These are phyloP conservation scores for Cossypha caffra DNA, from an alignment of 2,797 vertebrate species.

Conservation along the genomic window DNA sequence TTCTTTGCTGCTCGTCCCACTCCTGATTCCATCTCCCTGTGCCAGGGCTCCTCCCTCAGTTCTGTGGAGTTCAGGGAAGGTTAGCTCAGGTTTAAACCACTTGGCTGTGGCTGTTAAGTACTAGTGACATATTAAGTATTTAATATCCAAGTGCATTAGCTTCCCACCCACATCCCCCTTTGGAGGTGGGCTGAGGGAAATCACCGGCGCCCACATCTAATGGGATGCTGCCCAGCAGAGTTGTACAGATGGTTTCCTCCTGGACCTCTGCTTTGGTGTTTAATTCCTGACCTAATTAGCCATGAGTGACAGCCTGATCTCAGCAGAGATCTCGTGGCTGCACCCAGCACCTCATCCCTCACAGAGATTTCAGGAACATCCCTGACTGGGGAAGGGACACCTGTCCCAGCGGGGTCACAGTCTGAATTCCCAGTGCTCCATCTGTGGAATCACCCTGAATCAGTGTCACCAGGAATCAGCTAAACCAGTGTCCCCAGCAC, in stretches of 20 bases:
- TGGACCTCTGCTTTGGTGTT: not conserved
- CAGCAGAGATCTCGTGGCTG: not conserved
- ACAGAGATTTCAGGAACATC: fast-evolving
- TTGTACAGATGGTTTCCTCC: not conserved
- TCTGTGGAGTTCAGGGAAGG: not conserved
- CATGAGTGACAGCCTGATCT: fast-evolving
- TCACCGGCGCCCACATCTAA: not conserved
- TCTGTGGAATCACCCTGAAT: fast-evolving
- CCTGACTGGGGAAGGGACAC: not conserved
- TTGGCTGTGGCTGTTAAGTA: not conserved
- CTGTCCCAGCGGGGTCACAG: fast-evolving
- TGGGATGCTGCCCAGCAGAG: not conserved
- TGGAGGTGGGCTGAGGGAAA: not conserved
- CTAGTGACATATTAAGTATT: not conserved
- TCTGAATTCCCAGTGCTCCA: fast-evolving
- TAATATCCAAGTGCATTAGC: constrained; percentile 17
- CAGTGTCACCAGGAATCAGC: too few species aligned
- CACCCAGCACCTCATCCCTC: not conserved
- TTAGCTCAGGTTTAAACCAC: not conserved
- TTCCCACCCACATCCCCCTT: constrained; percentile 7
- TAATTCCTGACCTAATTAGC: not conserved
- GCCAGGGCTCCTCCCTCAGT: not conserved
- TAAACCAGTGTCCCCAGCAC: not conserved
- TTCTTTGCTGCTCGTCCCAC: fast-evolving
- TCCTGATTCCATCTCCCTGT: fast-evolving